phyloP scores from a whole-genome alignment of 2,113 vertebrate species.

The rabbit (Oryctolagus cuniculus) region mOryCun1.1 NC_091445.1:90338001-90338500 shows the following conservation, averaged over 20 bases:
- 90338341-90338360: not conserved
- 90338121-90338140: not conserved
- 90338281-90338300: not conserved
- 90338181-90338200: not conserved
- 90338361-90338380: not conserved
- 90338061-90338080: slow-evolving; percentile 5
- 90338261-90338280: not conserved
- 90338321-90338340: not conserved
- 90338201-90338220: not conserved
- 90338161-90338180: not conserved
- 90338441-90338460: not conserved
- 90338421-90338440: not conserved
- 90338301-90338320: not conserved
- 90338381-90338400: not conserved
- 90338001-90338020: not conserved
- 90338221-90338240: slow-evolving; percentile 3
- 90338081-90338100: not conserved
- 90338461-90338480: not conserved
- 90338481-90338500: not conserved
- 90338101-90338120: not conserved
- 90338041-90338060: not conserved
- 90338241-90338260: slow-evolving; percentile 28
- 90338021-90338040: not conserved
- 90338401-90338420: not conserved
- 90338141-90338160: not conserved